Base-by-base conservation (phyloP, 1,140 invertebrate genomes). In the Ceratoteleas bidentatus region DNA sequence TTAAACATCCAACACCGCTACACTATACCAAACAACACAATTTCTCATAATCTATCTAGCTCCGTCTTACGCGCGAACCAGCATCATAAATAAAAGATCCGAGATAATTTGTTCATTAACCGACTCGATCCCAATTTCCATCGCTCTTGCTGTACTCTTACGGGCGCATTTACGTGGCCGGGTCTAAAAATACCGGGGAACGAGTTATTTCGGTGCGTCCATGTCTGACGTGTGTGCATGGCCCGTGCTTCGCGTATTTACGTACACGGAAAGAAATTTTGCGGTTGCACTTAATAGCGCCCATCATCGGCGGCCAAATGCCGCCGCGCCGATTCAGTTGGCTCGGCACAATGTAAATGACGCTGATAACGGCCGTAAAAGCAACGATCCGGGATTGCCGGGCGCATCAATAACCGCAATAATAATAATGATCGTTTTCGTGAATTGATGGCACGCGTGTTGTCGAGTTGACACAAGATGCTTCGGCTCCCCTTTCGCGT, bases 201-300 rank as follows among this genome's bases (percentile, higher is more conserved):
- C 74, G 61, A 72, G 83, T 85, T 88, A 88, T 88, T 87, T 88
- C 65, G 58, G 80, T 74, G 54, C 69, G 80, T 75, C 24, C 80
- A 81, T 58, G 79, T 80, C 83, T 80, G 83, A 84, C 74, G 83
- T 77, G 83, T 77, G 78, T 78, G 78, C 74, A 73, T 79, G 76
- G 68, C 76, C 72, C 76, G 81, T 73, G 68, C 72, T 69, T 76
- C 38, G 61, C 76, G 72, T 79, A 84, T 84, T 84, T 70, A 80
- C 81, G 72, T 84, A 73, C 72, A 83, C 75, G 75, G 75, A 79
- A 83, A 79, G 81, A 83, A 83, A 83, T 83, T 83, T 79, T 76
- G 75, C 57, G 81, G 74, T 78, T 83, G 60, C 60, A 70, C 50
- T 74, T 70, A 72, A 76, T 70, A 68, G 73, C 45, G 52, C n/a